Evolutionary conservation across 2,113 vertebrate species (phyloP), one percentile per base, ranked within the genome.

Genomic region (Micromys minutus): DNA sequence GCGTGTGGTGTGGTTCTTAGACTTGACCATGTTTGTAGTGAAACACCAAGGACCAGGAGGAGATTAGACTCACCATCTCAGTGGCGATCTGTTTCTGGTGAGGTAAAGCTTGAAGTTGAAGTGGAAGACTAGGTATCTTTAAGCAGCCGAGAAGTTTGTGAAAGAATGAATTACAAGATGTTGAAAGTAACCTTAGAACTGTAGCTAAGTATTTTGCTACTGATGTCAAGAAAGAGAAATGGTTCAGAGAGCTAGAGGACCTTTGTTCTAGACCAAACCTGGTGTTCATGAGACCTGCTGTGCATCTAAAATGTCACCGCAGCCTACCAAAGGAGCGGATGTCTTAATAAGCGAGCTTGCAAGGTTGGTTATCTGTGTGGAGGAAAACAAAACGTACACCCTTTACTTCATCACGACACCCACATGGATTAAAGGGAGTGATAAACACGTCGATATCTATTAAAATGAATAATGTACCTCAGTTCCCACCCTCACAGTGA

Each of bases 381-480:
- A 89, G 92, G 61, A 89, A 87, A 96, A 91, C 61, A 76, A 69
- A 97, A 75, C 47, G 74, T 96, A 71, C 59, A 87, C 61, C 50
- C 47, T n/a, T 52, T 87, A 69, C 39, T 22, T 94, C 42, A 29
- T 94, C 61, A 87, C 76, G n/a, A 89, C 83, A 29, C 67, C 7
- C 47, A 88, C 34, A 67, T 93, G 71, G 47, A 89, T 91, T 74
- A 69, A 86, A 87, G 59, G 95, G 86, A 97, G 17, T 83, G 52
- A 65, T 92, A 88, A 87, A 39, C 86, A 76, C 90, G 80, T 88
- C 63, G 1, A 57, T 91, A 86, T 74, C 67, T 91, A 92, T 86
- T 79, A 85, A 92, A 92, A 94, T 96, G 92, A 96, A 87, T 96
- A 90, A 90, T 84, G 55, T 63, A 65, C 61, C 74, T 95, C 71